These are phyloP conservation scores for Zoanthus gigantus DNA, from an alignment of 92 coral and sea anemone genomes.

Conservation along the genomic window DNA sequence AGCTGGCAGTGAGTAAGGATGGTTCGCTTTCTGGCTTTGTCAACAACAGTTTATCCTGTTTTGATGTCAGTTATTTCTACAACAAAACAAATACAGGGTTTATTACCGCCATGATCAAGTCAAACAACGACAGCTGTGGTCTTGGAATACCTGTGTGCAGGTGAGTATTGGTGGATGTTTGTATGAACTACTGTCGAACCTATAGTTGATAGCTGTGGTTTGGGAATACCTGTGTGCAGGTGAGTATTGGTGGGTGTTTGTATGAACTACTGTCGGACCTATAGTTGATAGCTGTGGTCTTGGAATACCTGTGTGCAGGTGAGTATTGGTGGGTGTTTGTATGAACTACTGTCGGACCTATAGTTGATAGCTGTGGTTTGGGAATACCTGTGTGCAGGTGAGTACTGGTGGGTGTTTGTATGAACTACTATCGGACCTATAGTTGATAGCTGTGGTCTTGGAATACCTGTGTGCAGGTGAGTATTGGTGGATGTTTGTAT, in stretches of 20 bases:
- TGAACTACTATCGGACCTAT: too few species aligned
- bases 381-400: slow-evolving; percentile 86
- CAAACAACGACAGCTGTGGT: slow-evolving; percentile 81
- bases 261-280: too few species aligned
- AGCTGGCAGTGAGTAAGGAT: slow-evolving; percentile 61
- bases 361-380: slow-evolving; percentile 77
- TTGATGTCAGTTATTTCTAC: slow-evolving; percentile 62
- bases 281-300: slow-evolving; percentile 77
- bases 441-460: slow-evolving; percentile 79
- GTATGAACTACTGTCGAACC: too few species aligned
- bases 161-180: slow-evolving; percentile 28
- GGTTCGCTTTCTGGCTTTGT: slow-evolving; percentile 78
- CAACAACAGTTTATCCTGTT: slow-evolving; percentile 87
- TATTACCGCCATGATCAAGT: background rate
- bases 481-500: too few species aligned
- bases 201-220: slow-evolving; percentile 73
- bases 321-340: background rate
- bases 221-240: slow-evolving; percentile 87
- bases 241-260: background rate
- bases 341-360: too few species aligned
- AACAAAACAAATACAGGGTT: slow-evolving; percentile 61
- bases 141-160: slow-evolving; percentile 84
- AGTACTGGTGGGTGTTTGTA: background rate
- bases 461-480: slow-evolving; percentile 86
- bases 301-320: slow-evolving; percentile 87